Evolutionary conservation across 1,140 invertebrate species (phyloP), one percentile per base, ranked within the genome.

Genomic region (Saccostrea echinata): DNA sequence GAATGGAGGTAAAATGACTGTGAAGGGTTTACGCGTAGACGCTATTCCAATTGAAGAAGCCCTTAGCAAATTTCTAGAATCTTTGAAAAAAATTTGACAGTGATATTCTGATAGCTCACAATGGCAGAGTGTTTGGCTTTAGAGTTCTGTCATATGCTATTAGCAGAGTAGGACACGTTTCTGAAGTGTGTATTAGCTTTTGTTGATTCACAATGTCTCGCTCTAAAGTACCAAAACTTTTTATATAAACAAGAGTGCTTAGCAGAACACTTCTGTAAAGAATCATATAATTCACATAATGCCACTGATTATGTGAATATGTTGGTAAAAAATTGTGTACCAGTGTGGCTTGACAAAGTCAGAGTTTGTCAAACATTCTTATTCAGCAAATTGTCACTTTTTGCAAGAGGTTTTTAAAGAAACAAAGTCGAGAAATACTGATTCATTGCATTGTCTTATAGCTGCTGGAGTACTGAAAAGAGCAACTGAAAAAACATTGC

Each of bases 101-200:
- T 84, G 81, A 84, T 84, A 55, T 89, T 55, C 27, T 89, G 9
- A 43, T 89, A 30, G 88, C 82, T 3, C 88, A 84, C 51, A 89
- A 89, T 84, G 88, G 85, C 13, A 68, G 82, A 30, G 80, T 52
- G 13, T 86, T 89, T 84, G 88, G 84, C 33, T 89, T 89, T 35
- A 30, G 71, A 27, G 71, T 84, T 43, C 9, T 89, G 30, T 84
- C 85, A 57, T 35, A 53, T 55, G 27, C 43, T 52, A 24, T 82
- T 21, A 86, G 3, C 12, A 21, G 8, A 52, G 21, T 81, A 30
- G 53, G 57, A 83, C 8, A 76, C 35, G n/a, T 84, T 89, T 18
- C 53, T 64, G 16, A 64, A 71, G 13, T 83, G 80, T 68, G 57
- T 86, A 30, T 64, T 35, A 68, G 84, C 84, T 30, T 86, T 61